Conservation (phyloP, 2,797 vertebrate genomes). For the Rhadinocentrus ornatus region DNA sequence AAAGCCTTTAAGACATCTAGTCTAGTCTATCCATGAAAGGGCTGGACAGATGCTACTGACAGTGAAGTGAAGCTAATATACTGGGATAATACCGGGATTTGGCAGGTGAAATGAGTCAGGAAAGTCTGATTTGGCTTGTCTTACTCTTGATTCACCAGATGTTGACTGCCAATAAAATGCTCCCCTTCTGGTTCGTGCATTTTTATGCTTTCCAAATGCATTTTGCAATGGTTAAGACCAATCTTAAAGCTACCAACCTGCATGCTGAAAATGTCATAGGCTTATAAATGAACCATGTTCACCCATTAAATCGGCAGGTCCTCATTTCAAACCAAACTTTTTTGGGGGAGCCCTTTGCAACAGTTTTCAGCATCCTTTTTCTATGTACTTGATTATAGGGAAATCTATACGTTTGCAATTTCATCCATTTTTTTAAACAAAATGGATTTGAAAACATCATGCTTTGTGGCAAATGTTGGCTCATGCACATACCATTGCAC, state of each 20-base stretch:
- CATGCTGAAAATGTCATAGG: background rate
- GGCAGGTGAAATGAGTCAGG: background rate
- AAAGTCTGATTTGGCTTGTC: too few relatives aligned
- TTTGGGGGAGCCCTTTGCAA: background rate
- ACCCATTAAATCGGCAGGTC: background rate
- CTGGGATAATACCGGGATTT: background rate
- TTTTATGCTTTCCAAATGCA: background rate
- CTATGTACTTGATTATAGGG: too few relatives aligned
- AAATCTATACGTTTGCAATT: too few relatives aligned
- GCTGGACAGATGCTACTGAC: too few relatives aligned
- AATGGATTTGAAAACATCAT: too few relatives aligned
- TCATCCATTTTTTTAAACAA: too few relatives aligned
- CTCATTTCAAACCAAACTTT: background rate
- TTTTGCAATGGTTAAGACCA: background rate
- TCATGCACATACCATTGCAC: too few relatives aligned
- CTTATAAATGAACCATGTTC: background rate
- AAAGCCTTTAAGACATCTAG: too few relatives aligned
- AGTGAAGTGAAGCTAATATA: background rate
- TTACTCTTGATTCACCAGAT: background rate
- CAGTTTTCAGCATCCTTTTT: background rate
- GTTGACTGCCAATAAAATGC: background rate
- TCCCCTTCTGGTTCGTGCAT: background rate
- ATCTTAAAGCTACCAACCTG: background rate
- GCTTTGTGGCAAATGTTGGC: too few relatives aligned
- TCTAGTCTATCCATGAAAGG: too few relatives aligned